phyloP scores from a whole-genome alignment of 2,888 invertebrate species.

The Esperia sulphurella region DNA sequence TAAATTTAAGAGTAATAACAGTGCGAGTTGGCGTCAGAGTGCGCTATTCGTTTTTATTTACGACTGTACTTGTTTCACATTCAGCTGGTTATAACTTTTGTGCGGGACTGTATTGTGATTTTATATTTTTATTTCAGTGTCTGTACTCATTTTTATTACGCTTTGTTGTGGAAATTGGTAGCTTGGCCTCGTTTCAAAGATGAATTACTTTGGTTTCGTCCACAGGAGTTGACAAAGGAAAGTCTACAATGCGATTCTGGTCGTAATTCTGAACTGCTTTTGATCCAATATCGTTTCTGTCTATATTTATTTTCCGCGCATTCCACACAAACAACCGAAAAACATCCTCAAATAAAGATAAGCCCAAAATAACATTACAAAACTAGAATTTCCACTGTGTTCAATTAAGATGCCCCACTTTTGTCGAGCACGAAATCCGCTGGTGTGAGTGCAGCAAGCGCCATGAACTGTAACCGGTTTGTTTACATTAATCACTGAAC shows the following conservation, averaged over 20 bases:
- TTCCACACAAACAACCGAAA: too few species aligned
- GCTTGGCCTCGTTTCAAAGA: slow-evolving; percentile 20
- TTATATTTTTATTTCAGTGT: slow-evolving; percentile 52
- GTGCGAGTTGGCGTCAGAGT: slow-evolving; percentile 52
- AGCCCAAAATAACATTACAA: not conserved
- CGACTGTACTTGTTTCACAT: slow-evolving; percentile 74
- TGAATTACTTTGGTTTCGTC: not conserved
- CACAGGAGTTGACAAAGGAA: not conserved
- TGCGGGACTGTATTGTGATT: slow-evolving; percentile 66
- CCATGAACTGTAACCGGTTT: slow-evolving; percentile 51
- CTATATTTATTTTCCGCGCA: too few species aligned
- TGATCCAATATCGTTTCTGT: too few species aligned
- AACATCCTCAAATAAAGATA: slow-evolving; percentile 4
- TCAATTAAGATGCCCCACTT: slow-evolving; percentile 68
- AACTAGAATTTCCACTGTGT: slow-evolving; percentile 19
- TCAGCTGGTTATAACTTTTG: slow-evolving; percentile 67
- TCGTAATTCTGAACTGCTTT: too few species aligned
- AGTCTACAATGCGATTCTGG: not conserved
- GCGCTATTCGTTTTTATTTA: slow-evolving; percentile 75
- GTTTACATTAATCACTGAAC: slow-evolving; percentile 67
- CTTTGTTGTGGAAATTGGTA: slow-evolving; percentile 55
- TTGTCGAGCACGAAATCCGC: slow-evolving; percentile 27
- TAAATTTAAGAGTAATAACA: slow-evolving; percentile 68
- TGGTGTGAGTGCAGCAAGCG: slow-evolving; percentile 31
- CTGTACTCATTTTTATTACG: slow-evolving; percentile 55